phyloP scores from a whole-genome alignment of 2,113 vertebrate genomes.

The Heterotis niloticus region DNA sequence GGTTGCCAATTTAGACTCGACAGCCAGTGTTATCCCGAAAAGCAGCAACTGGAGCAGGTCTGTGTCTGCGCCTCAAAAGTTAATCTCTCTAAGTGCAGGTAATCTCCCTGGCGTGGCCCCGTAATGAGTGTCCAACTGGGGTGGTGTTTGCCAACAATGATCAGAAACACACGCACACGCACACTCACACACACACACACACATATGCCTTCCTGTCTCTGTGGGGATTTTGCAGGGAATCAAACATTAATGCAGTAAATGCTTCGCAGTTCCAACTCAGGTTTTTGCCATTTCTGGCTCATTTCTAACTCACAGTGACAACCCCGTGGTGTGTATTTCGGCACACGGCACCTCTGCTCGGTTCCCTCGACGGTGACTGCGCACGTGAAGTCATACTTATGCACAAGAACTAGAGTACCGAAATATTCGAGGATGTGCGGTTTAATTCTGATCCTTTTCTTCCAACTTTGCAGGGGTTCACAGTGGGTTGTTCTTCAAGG shows the following conservation, averaged over 20 bases:
- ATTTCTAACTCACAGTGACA: no score
- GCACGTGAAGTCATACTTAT: no score
- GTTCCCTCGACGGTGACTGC: no score
- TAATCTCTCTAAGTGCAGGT: background rate
- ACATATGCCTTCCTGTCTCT: background rate
- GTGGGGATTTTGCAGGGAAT: background rate
- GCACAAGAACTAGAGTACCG: no score
- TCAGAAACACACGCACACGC: background rate
- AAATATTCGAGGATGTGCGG: no score
- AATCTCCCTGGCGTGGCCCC: background rate
- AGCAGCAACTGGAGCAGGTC: constrained; percentile 4
- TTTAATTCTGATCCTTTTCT: no score
- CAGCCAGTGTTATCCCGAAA: constrained; percentile 16
- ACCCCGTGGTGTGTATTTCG: no score
- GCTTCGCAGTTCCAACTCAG: no score
- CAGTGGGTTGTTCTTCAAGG: background rate
- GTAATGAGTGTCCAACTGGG: background rate
- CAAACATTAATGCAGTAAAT: no score
- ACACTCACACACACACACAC: background rate
- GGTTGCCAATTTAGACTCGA: constrained; percentile 24
- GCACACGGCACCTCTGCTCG: no score
- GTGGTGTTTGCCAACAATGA: background rate
- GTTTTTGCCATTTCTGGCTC: no score
- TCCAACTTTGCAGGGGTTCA: no score
- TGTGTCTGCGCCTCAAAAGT: background rate